Base-by-base conservation (phyloP, 1,140 invertebrate species). In the Drosophila seguyi region DNA sequence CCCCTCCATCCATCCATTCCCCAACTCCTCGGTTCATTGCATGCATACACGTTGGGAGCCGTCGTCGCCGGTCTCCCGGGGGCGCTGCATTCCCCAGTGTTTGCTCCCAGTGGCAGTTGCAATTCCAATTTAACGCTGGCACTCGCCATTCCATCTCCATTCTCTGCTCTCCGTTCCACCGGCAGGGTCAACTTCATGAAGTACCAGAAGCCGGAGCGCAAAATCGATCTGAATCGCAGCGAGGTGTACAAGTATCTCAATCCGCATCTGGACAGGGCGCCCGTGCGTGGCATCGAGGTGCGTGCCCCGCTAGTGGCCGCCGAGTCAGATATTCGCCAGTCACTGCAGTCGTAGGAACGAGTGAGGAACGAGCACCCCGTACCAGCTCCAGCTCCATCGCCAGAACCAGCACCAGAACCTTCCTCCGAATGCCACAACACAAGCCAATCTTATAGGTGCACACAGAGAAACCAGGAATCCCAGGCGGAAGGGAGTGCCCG, bases 151-250 rank as follows among this genome's bases (percentile, higher is more conserved):
- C 29, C 31, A 36, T 39, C 48, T 53, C 29, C 18, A 36, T 56
- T 53, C 25, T 44, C 41, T 22, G 8, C 31, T 59, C 48, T 36
- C 50, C 53, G 41, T n/a, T 16, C n/a, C 36, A n/a, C 47, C 45
- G 31, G 55, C 93, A 96, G 96, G 91, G 95, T 96, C 34, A 96
- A 96, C 93, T 96, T 96, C 83, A 94, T 96, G 93, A 97, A 96
- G 93, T 96, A 95, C 93, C 95, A 96, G 87, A 96, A 96, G 90
- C 96, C 96, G 22, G 94, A 95, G 27, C 93, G 94, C 68, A 95
- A 94, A 81, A 94, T 96, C 79, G 95, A 96, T 90, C 93, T 96
- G 73, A 95, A 96, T 93, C 93, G 95, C 79, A 96, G 96, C 61
- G 95, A 95, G 86, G 95, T 96, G 39, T 96, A 95, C 91, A 95